Percentiles rank a stretch among this genome's conserved stretches.
phyloP scores from a whole-genome alignment of 2,888 invertebrate species.

The Monopis laevigella region DNA sequence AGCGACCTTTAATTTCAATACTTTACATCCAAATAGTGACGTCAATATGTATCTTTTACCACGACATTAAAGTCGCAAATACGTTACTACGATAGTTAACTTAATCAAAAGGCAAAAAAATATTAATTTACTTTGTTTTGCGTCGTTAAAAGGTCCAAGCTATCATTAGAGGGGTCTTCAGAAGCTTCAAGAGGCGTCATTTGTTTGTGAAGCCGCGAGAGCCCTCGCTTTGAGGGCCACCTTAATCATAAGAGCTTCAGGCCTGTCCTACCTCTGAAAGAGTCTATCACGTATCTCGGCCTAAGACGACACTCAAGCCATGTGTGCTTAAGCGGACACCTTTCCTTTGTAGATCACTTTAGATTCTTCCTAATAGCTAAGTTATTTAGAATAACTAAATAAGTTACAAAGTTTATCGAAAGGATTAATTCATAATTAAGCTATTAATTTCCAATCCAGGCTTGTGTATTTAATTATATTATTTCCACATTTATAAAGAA shows the following conservation, averaged over 20 bases:
- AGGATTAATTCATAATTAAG: conserved; percentile 2
- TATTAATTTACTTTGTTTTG: conserved; percentile 15
- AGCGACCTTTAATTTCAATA: too few relatives aligned
- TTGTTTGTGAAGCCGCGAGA: conserved; percentile 32
- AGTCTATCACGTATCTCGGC: not conserved
- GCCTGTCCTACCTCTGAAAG: not conserved
- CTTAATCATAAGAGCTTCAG: conserved; percentile 49
- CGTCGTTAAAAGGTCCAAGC: conserved; percentile 28
- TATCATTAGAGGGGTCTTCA: conserved; percentile 39
- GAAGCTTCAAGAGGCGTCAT: conserved; percentile 45
- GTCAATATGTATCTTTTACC: too few relatives aligned
- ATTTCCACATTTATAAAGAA: conserved; percentile 4
- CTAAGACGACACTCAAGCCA: not conserved
- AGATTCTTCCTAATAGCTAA: too few relatives aligned
- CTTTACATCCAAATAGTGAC: too few relatives aligned
- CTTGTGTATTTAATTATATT: conserved; percentile 1
- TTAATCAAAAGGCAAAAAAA: conserved; percentile 12
- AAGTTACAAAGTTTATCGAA: too few relatives aligned
- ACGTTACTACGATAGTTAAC: too few relatives aligned
- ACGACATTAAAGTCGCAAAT: too few relatives aligned
- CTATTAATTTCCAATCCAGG: not conserved
- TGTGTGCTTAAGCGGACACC: too few relatives aligned
- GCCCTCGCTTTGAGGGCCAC: conserved; percentile 30
- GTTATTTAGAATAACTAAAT: too few relatives aligned
- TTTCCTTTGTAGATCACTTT: too few relatives aligned